Percentiles rank a stretch among this genome's conserved stretches.
These are phyloP conservation scores for Sarcoramphus papa DNA, from an alignment of 2,797 vertebrate genomes.

Conservation along the genomic window DNA sequence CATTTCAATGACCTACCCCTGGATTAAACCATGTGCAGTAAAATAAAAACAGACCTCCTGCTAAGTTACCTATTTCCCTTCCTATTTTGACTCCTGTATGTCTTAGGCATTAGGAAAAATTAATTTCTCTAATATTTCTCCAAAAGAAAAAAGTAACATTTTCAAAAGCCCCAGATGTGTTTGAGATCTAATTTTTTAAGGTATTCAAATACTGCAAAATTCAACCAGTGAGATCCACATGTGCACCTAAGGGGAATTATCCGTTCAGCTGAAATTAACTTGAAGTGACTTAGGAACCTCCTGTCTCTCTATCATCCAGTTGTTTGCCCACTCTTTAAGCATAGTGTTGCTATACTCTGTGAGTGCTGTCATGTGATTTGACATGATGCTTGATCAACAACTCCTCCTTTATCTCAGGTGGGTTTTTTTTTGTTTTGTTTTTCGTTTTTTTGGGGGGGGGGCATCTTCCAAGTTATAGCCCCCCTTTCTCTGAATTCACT, in stretches of 20 bases:
- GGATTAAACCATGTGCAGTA: neutral
- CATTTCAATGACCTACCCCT: neutral
- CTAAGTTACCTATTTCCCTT: neutral
- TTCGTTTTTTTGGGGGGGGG: neutral
- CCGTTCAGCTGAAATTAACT: neutral
- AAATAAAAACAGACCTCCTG: neutral
- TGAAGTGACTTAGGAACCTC: neutral
- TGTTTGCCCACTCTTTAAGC: neutral
- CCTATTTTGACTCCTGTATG: neutral
- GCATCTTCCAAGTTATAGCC: neutral
- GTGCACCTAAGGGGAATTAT: neutral
- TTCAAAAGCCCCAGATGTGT: neutral
- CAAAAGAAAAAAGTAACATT: neutral
- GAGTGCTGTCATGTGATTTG: neutral
- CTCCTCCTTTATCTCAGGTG: neutral
- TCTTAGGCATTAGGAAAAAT: neutral
- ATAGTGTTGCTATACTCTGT: neutral
- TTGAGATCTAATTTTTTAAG: neutral
- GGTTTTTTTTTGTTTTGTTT: accelerated
- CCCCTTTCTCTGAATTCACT: neutral
- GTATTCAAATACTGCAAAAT: neutral
- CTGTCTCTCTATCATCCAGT: neutral
- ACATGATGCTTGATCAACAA: neutral
- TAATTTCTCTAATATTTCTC: neutral
- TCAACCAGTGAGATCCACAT: neutral